These are phyloP conservation scores for Fistularia commersonii DNA, from an alignment of 2,797 vertebrate genomes.

Conservation along the genomic window DNA sequence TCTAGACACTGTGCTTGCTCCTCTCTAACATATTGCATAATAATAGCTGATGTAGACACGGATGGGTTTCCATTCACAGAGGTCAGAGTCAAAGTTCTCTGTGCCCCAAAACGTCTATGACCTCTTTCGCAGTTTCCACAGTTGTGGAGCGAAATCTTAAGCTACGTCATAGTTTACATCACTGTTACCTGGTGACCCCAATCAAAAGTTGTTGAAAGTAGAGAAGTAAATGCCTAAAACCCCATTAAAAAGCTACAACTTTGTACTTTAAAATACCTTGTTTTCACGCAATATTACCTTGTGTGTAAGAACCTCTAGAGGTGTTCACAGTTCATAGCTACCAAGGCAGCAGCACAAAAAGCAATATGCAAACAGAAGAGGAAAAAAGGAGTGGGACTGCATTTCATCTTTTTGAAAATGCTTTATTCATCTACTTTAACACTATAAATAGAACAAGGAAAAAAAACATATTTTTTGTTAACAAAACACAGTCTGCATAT, in stretches of 20 bases:
- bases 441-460: constrained; percentile 89
- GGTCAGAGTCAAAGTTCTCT: constrained; percentile 24
- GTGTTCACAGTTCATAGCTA: background rate
- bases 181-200: background rate
- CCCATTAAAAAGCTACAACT: background rate
- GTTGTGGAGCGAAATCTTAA: constrained; percentile 21
- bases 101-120: constrained; percentile 5
- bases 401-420: constrained; percentile 79
- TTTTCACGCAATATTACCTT: too few relatives aligned
- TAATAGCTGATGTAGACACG: constrained; percentile 39
- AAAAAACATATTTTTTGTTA: constrained; percentile 76
- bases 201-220: background rate
- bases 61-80: constrained; percentile 48
- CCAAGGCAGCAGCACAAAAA: background rate
- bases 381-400: constrained; percentile 17
- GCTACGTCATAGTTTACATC: background rate
- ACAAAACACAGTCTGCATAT: constrained; percentile 80
- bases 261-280: too few relatives aligned
- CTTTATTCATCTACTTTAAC: constrained; percentile 93
- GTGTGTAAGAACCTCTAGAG: background rate
- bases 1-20: constrained; percentile 14
- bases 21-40: constrained; percentile 32
- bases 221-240: too few relatives aligned
- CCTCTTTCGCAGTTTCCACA: background rate
- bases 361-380: background rate